Conservation (phyloP, 2,888 invertebrate genomes). For the Beris chalybata region DNA sequence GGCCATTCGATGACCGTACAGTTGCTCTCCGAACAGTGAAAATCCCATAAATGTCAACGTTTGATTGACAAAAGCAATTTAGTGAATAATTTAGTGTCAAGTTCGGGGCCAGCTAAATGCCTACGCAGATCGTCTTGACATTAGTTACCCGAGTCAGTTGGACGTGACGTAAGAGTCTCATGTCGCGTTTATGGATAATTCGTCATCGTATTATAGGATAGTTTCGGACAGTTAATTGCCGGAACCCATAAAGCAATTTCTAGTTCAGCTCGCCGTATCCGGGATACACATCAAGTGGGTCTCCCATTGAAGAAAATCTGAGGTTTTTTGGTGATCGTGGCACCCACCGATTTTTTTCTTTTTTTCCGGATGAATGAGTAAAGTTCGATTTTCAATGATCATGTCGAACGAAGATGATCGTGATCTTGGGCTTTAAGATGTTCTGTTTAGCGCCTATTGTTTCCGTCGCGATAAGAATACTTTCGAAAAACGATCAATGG, state of each 20-base stretch:
- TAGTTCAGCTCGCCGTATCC: conserved; percentile 1
- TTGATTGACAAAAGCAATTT: conserved; percentile 35
- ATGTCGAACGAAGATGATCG: no score
- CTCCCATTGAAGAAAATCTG: no score
- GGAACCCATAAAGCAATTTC: conserved; percentile 26
- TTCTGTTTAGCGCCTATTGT: no score
- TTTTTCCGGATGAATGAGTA: no score
- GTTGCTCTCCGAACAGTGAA: conserved; percentile 2
- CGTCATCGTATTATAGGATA: no score
- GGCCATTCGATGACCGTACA: neutral
- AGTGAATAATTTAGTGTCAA: conserved; percentile 33
- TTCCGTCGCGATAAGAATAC: no score
- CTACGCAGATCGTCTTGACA: conserved; percentile 22
- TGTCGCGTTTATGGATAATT: neutral
- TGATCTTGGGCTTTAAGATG: no score
- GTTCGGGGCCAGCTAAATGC: conserved; percentile 27
- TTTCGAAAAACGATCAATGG: no score
- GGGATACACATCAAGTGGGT: neutral
- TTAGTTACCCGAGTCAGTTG: conserved; percentile 17
- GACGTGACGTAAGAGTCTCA: neutral
- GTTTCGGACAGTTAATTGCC: conserved; percentile 17
- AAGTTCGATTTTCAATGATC: no score
- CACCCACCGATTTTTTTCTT: no score
- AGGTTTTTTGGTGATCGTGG: no score
- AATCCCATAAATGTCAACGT: conserved; percentile 34